Conservation (phyloP, 2,797 vertebrate genomes). For the Ispidina picta region DNA sequence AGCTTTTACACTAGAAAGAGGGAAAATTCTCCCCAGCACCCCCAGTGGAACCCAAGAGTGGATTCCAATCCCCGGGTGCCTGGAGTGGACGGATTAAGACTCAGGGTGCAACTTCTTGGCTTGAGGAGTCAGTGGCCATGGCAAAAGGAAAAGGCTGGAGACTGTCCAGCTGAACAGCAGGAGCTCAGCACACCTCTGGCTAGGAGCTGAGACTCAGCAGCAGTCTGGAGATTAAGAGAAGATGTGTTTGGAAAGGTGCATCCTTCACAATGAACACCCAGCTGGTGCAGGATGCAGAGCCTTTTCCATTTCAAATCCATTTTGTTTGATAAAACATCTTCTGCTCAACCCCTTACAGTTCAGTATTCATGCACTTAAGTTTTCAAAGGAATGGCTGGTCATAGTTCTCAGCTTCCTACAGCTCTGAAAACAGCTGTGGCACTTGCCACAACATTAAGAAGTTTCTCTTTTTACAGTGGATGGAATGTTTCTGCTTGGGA, state of each 20-base stretch:
- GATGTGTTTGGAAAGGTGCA: not conserved
- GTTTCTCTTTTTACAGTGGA: not conserved
- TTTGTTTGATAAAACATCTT: not conserved
- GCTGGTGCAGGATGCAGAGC: not conserved
- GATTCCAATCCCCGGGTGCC: not conserved
- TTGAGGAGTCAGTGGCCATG: accelerated
- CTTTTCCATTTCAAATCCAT: not conserved
- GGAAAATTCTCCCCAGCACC: not conserved
- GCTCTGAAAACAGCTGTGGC: not conserved
- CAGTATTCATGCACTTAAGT: not conserved
- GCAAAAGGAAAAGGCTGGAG: not conserved
- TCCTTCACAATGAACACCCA: not conserved
- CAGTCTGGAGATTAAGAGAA: not conserved
- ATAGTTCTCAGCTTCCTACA: not conserved
- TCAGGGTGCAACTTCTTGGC: not conserved
- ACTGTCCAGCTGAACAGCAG: not conserved
- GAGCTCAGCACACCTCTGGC: not conserved
- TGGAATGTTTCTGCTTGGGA: not conserved
- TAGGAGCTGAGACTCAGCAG: not conserved
- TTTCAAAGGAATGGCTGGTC: not conserved
- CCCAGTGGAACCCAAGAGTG: not conserved
- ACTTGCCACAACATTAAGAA: not conserved
- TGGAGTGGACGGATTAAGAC: not conserved
- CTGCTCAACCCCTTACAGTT: not conserved
- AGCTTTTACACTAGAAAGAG: not conserved